A percentile compares a stretch with the other conserved stretches of the same genome.
phyloP scores from a whole-genome alignment of 2,888 invertebrate species.

The Oxyscelio sp. region DNA sequence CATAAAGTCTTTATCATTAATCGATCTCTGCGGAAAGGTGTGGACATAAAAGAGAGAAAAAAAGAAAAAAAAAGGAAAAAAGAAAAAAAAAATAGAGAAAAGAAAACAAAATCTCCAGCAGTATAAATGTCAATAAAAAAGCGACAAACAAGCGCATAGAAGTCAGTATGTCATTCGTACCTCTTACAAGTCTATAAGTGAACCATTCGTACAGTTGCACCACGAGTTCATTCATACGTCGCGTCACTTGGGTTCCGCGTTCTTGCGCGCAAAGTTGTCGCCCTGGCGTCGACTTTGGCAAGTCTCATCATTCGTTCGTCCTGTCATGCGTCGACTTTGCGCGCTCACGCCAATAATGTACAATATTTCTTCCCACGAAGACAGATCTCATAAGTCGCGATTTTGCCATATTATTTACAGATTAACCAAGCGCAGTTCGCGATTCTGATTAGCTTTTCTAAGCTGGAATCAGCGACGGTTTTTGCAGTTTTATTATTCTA shows the following conservation, averaged over 20 bases:
- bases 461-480: no score
- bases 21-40: no score
- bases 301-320: constrained; percentile 18
- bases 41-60: neutral
- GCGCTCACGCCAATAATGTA: constrained; percentile 59
- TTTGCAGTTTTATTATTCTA: no score
- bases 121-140: constrained; percentile 32
- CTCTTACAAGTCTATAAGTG: constrained; percentile 23
- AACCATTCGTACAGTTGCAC: constrained; percentile 34
- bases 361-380: constrained; percentile 43
- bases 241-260: constrained; percentile 18
- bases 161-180: constrained; percentile 47
- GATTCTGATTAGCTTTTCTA: no score
- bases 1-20: no score
- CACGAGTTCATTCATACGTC: constrained; percentile 47
- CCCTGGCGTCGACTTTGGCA: constrained; percentile 53
- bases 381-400: constrained; percentile 56
- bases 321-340: constrained; percentile 31
- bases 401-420: neutral
- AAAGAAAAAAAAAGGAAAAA: no score
- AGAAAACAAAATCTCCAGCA: no score
- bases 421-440: neutral
- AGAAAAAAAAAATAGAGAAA: no score
- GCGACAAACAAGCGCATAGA: constrained; percentile 39
- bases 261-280: constrained; percentile 42